Percentiles rank a stretch among this genome's conserved stretches.
Conservation (phyloP, 2,113 vertebrate genomes). For the Syrmaticus mikado region DNA sequence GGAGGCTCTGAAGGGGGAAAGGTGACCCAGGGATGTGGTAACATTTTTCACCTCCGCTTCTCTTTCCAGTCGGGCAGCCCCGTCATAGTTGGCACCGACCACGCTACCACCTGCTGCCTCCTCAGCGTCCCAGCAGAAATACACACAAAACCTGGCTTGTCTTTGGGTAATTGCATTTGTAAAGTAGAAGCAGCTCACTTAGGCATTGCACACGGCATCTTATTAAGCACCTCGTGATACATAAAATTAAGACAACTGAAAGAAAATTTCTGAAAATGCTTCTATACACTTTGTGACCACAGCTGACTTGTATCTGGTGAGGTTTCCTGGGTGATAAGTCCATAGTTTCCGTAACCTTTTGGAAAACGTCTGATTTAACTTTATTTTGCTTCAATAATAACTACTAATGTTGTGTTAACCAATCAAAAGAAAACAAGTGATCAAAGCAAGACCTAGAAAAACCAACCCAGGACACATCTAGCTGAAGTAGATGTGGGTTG, state of each 20-base stretch:
- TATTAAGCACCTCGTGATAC: not conserved
- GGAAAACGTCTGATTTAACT: conserved; percentile 1
- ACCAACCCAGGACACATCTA: not conserved
- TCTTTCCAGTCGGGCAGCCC: not conserved
- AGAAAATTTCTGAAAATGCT: conserved; percentile 13
- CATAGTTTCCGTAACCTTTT: not conserved
- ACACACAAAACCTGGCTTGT: conserved; percentile 28
- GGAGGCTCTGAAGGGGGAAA: not conserved
- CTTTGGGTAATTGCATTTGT: not conserved
- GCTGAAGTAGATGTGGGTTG: not conserved
- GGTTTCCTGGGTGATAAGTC: not conserved
- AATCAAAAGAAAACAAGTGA: not conserved
- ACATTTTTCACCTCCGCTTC: not conserved
- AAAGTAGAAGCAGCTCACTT: conserved; percentile 5
- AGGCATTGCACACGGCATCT: not conserved
- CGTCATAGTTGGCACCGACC: conserved; percentile 2
- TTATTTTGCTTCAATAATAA: not conserved
- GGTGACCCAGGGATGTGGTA: not conserved
- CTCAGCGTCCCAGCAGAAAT: not conserved
- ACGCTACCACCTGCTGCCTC: not conserved
- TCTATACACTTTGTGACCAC: not conserved
- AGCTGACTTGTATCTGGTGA: not conserved
- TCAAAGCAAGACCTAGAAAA: not conserved
- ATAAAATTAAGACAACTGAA: conserved; percentile 22
- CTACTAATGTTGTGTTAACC: not conserved